Evolutionary conservation across 2,113 vertebrate species (phyloP).

Genomic region (Campylomormyrus tamandua): DNA sequence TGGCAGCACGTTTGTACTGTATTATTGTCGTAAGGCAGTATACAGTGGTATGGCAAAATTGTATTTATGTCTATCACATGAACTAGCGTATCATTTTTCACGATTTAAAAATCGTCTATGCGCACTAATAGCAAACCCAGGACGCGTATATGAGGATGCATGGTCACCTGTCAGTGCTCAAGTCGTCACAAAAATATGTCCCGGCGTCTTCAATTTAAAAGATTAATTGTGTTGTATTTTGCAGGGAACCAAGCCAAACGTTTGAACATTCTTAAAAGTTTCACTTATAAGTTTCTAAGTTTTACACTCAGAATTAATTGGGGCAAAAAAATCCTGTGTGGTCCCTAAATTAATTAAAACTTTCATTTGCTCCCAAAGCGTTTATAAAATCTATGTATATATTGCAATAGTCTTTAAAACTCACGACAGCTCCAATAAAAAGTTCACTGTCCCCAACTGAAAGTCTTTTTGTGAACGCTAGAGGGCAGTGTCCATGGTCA

Average conservation of each 20-base stretch:
- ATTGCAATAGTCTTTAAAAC: neutral
- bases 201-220: neutral
- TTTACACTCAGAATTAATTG: neutral
- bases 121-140: neutral
- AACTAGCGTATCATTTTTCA: neutral
- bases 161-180: neutral
- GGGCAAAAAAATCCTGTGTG: neutral
- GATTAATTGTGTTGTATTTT: neutral
- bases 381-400: neutral
- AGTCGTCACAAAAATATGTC: neutral
- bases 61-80: neutral
- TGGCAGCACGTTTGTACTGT: neutral
- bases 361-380: neutral
- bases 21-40: neutral
- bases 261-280: neutral
- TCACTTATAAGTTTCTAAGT: neutral
- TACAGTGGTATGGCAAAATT: neutral
- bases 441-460: neutral
- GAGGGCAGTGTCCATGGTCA: neutral
- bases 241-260: neutral
- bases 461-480: neutral
- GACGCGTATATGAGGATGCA: neutral
- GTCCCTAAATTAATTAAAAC: neutral
- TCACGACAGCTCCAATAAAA: neutral
- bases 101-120: neutral